Base-by-base conservation (phyloP, 2,888 invertebrate species). In the Meloe dianella region DNA sequence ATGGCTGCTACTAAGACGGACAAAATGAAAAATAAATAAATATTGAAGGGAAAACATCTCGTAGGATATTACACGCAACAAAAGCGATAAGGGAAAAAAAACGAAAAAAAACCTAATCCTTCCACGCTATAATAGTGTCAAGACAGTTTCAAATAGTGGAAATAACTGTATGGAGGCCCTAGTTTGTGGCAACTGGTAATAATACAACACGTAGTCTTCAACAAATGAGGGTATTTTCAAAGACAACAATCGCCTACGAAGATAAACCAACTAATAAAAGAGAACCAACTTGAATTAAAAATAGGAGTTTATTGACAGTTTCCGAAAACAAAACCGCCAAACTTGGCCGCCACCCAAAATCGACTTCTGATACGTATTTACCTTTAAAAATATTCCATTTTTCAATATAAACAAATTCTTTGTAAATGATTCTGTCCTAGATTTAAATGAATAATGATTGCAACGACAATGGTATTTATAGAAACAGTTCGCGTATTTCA, bases 341-440 rank as follows among this genome's bases (percentile, higher is more conserved):
- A 24, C 12, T 24, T 51, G 51, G 51, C 51, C 51, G 20, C 4
- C 22, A 12, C 12, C 51, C 51, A 51, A 51, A 24, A 12, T 24
- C 20, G 20, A 47, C 10, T 20, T 10, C n/a, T 47, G 47, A 47
- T 24, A 22, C 12, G 22, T 22, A 51, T 51, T n/a, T 51, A 51
- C 22, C 51, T 51, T 51, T 22, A 12, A 24, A 20, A 47, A 47
- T 20, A 51, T 51, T 51, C 24, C 51, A 51, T 51, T 51, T 51
- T 51, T 51, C 22, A 51, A 51, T 51, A 24, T 51, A 22, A 41
- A 41, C 6, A 51, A 51, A 51, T 51, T 51, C 51, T 14, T 51
- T 24, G 51, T 51, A 51, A 51, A 51, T 47, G 20, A 47, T 47
- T 20, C 20, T 20, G 47, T 47, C 20, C 47, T 10, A 47, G 47